A percentile compares a stretch with the other conserved stretches of the same genome.
Conservation (phyloP, 1,140 invertebrate genomes). For the Papilio polytes region DNA sequence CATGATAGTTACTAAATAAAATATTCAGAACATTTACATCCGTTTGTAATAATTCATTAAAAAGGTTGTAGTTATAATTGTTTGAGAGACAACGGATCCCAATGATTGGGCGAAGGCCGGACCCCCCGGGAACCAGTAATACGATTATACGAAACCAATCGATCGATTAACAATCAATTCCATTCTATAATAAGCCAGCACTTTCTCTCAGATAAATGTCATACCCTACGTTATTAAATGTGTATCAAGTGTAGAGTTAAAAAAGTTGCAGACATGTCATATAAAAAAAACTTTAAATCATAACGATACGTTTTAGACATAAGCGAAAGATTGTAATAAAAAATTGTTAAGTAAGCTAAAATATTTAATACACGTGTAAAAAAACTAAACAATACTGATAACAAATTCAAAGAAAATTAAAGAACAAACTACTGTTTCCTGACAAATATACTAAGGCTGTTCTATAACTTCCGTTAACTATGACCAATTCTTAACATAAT, state of each 20-base stretch:
- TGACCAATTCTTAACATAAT: conserved; percentile 29
- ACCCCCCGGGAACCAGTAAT: conserved; percentile 73
- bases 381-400: too few relatives aligned
- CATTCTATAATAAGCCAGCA: conserved; percentile 62
- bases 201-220: conserved; percentile 77
- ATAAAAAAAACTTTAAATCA: background rate
- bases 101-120: conserved; percentile 38
- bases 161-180: conserved; percentile 70
- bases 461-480: conserved; percentile 26
- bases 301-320: background rate
- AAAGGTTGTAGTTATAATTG: conserved; percentile 17
- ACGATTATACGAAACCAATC: conserved; percentile 67
- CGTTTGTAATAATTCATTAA: background rate
- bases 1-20: too few relatives aligned
- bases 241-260: conserved; percentile 62
- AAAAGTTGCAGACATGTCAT: background rate
- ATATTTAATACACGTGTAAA: too few relatives aligned
- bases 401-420: background rate
- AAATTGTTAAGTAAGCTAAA: too few relatives aligned
- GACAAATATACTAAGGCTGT: background rate
- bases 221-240: conserved; percentile 70
- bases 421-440: background rate
- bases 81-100: conserved; percentile 8
- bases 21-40: too few relatives aligned
- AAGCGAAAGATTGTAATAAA: background rate